These are phyloP conservation scores for Phyllostomus discolor DNA, from an alignment of 2,113 vertebrate species.

Conservation along the genomic window DNA sequence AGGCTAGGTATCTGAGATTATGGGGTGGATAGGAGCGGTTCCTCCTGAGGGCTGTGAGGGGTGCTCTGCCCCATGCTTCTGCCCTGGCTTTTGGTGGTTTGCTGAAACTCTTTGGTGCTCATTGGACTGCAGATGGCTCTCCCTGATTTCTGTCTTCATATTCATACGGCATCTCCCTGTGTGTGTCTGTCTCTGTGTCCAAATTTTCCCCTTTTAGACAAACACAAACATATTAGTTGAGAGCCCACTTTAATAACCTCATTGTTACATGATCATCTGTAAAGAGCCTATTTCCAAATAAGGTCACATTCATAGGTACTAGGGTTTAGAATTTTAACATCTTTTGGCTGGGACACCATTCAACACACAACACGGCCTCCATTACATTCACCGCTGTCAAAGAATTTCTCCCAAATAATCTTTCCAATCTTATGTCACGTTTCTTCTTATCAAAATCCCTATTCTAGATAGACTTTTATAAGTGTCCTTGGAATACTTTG, in stretches of 20 bases:
- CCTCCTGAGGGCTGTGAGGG: neutral
- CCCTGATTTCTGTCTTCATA: neutral
- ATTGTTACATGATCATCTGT: neutral
- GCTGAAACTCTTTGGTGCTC: neutral
- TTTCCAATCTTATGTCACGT: neutral
- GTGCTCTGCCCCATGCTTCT: neutral
- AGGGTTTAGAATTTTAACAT: neutral
- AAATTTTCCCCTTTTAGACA: neutral
- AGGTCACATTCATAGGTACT: neutral
- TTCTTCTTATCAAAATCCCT: neutral
- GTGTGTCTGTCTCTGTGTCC: neutral
- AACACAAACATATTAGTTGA: neutral
- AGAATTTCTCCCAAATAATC: neutral
- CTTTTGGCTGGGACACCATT: neutral
- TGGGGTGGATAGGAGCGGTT: neutral
- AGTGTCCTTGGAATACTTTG: neutral
- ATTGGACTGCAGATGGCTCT: neutral
- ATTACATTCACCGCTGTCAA: neutral
- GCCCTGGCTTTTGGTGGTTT: neutral
- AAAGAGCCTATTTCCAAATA: neutral
- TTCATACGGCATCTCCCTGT: neutral
- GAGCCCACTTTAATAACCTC: neutral
- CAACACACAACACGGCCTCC: neutral
- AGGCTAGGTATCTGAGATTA: neutral
- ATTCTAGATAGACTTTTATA: neutral